Percentiles rank a stretch among this genome's conserved stretches.
Evolutionary conservation across 2,888 invertebrate genomes (phyloP).

Genomic region (Rhorus exstirpatorius): DNA sequence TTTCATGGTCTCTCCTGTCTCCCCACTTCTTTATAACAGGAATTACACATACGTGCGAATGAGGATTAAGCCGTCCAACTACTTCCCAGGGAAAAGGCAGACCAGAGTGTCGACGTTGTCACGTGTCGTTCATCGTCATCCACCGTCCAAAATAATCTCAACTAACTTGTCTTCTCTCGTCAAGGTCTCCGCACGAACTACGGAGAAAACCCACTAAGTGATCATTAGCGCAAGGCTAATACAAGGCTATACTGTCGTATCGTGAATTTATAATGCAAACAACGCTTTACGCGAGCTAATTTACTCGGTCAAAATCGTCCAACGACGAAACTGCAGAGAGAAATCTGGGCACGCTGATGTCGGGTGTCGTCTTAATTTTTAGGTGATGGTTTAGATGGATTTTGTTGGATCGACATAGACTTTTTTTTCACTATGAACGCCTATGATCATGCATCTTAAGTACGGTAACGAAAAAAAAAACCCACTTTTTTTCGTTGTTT

Average conservation of each 20-base stretch:
- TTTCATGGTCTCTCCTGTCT: neutral
- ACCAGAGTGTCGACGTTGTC: constrained; percentile 27
- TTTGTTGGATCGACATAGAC: too few species aligned
- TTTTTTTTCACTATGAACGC: too few species aligned
- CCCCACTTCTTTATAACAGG: constrained; percentile 29
- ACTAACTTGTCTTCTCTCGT: constrained; percentile 16
- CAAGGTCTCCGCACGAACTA: constrained; percentile 24
- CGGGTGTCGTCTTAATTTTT: too few species aligned
- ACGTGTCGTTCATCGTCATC: constrained; percentile 31
- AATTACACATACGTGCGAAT: constrained; percentile 24
- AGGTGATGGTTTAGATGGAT: too few species aligned
- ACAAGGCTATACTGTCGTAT: constrained; percentile 7
- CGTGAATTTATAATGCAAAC: constrained; percentile 40
- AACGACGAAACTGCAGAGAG: neutral
- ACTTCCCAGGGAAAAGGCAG: neutral
- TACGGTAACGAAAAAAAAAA: too few species aligned
- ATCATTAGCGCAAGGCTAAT: constrained; percentile 38
- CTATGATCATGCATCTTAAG: too few species aligned
- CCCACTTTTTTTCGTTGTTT: neutral
- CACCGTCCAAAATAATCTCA: constrained; percentile 42
- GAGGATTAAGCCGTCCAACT: constrained; percentile 33
- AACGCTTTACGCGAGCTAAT: constrained; percentile 15
- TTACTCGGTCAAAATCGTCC: constrained; percentile 6
- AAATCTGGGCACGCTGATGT: too few species aligned
- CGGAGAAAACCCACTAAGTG: constrained; percentile 31